Evolutionary conservation across 2,113 vertebrate genomes (phyloP), one percentile per base, ranked within the genome.

Genomic region (Ptyas mucosa): DNA sequence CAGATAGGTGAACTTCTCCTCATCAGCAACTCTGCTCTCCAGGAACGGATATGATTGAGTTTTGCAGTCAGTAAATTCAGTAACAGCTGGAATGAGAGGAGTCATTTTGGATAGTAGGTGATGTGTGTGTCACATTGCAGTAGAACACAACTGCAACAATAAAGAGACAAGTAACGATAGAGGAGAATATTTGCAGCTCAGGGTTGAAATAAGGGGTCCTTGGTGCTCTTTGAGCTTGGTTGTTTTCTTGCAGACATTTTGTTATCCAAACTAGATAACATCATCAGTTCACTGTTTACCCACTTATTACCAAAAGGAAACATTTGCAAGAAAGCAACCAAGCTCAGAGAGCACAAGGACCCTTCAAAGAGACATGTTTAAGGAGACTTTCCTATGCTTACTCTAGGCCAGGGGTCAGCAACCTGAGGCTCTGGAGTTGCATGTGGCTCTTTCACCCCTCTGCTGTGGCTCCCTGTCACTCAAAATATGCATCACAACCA

Each of bases 31-130:
- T 23, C 87, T 52, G 11, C 39, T 24, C 23, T 26, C 39, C 95
- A 96, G 92, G 87, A 93, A 91, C 91, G 10, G 1, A 93, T 93
- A 58, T 75, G 93, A 92, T 91, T 94, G 92, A 69, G 92, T 94
- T 61, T 95, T 96, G 92, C 95, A 95, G 94, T 97, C 93, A 94
- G 94, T 96, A 96, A 96, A 97, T 95, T 55, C 94, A 94, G 93
- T 95, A 92, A 95, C 88, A 92, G 94, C 93, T 91, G 93, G 93
- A 90, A 1, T 94, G 96, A 96, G 94, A 95, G 92, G 94, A 93
- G 95, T 96, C 96, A 94, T 94, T 94, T 88, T 64, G 85, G 92
- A 93, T 93, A 95, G n/a, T 14, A 0, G 94, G 94, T 93, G 92
- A 87, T 95, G 2, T 29, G 64, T n/a, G 12, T 94, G 15, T 94